phyloP scores from a whole-genome alignment of 2,888 invertebrate genomes.

The Synanthedon myopaeformis region DNA sequence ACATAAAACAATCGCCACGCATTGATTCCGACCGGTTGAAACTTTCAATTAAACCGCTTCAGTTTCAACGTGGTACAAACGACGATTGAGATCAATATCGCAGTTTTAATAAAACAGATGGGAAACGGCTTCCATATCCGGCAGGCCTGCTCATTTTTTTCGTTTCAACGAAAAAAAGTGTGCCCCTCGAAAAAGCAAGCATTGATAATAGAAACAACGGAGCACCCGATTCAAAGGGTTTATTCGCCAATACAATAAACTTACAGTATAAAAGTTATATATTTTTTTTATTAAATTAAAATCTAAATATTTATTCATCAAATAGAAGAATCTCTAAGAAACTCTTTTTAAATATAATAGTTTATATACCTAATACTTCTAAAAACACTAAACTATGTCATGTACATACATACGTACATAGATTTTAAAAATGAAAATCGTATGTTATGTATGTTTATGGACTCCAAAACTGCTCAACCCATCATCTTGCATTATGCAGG shows the following conservation, averaged over 20 bases:
- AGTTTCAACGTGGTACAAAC: constrained; percentile 21
- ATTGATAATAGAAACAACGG: constrained; percentile 65
- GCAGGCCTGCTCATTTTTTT: constrained; percentile 43
- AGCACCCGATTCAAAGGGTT: constrained; percentile 52
- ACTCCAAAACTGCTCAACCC: too few relatives aligned
- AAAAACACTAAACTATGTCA: too few relatives aligned
- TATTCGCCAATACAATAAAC: background rate
- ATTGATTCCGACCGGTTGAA: constrained; percentile 30
- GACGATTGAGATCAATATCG: constrained; percentile 56
- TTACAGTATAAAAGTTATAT: background rate
- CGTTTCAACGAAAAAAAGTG: background rate
- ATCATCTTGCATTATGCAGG: too few relatives aligned
- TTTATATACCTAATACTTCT: too few relatives aligned
- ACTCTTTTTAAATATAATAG: too few relatives aligned
- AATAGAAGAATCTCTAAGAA: too few relatives aligned
- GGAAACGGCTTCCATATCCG: constrained; percentile 58
- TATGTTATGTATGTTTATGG: too few relatives aligned
- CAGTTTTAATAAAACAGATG: constrained; percentile 66
- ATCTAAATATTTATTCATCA: too few relatives aligned
- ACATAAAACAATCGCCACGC: constrained; percentile 38
- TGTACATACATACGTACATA: too few relatives aligned
- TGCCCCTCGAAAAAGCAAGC: constrained; percentile 49
- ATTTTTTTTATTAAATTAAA: too few relatives aligned
- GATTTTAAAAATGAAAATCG: too few relatives aligned
- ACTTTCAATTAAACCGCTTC: constrained; percentile 49